A percentile compares a stretch with the other conserved stretches of the same genome.
phyloP scores from a whole-genome alignment of 1,140 invertebrate genomes.

The Papilio polytes region DNA sequence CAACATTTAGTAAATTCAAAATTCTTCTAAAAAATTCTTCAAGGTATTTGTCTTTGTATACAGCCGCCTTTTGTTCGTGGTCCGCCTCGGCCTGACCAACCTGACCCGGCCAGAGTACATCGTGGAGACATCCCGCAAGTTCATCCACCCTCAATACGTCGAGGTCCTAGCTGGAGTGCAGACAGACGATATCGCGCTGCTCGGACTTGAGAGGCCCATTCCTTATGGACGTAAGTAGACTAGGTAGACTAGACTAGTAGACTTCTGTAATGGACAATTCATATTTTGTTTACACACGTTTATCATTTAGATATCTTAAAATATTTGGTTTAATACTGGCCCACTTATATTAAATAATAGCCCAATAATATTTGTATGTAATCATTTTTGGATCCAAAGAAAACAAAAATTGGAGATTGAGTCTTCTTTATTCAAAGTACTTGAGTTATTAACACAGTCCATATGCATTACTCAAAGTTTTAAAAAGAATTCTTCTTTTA shows the following conservation, averaged over 20 bases:
- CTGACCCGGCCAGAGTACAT: slow-evolving; percentile 53
- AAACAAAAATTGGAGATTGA: no score
- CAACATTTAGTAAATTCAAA: not conserved
- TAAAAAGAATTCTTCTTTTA: no score
- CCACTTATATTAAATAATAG: no score
- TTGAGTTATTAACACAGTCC: no score
- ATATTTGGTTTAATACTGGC: not conserved
- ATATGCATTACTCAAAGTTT: no score
- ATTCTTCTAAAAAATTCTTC: no score
- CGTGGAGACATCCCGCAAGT: slow-evolving; percentile 48
- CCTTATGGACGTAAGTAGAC: slow-evolving; percentile 51
- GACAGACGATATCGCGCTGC: slow-evolving; percentile 58
- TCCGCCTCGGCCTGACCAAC: slow-evolving; percentile 54
- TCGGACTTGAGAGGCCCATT: slow-evolving; percentile 49
- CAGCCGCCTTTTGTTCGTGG: slow-evolving; percentile 53
- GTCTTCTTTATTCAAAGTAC: no score
- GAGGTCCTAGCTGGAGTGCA: slow-evolving; percentile 50
- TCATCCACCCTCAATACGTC: slow-evolving; percentile 48
- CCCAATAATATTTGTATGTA: no score
- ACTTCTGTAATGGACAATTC: not conserved
- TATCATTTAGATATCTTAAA: not conserved
- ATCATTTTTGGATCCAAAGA: no score
- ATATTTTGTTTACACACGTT: not conserved
- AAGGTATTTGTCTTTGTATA: not conserved
- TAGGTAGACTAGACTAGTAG: no score